These are phyloP conservation scores for Rhabditoides inermis DNA, from an alignment of 2,888 invertebrate genomes.

Conservation along the genomic window DNA sequence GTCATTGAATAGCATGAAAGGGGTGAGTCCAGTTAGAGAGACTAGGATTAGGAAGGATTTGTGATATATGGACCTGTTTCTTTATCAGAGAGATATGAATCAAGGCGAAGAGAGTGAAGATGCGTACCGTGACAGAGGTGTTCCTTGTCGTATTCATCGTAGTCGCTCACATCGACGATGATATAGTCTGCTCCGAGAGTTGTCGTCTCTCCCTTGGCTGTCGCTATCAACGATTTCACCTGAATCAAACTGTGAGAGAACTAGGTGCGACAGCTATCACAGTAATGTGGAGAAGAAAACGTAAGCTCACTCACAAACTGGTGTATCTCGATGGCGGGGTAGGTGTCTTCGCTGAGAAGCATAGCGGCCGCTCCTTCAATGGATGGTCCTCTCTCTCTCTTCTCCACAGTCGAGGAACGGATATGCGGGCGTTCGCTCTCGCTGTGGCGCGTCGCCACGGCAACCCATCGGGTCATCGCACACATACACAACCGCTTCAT, in stretches of 20 bases:
- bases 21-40: no score
- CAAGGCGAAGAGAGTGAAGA: neutral
- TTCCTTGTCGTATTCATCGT: slow-evolving; percentile 13
- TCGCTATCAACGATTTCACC: slow-evolving; percentile 1
- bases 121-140: slow-evolving; percentile 13
- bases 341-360: slow-evolving; percentile 24
- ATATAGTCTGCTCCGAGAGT: slow-evolving; percentile 12
- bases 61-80: neutral
- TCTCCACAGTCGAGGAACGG: no score
- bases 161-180: slow-evolving; percentile 21
- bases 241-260: neutral
- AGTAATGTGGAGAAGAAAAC: neutral
- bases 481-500: no score
- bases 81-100: slow-evolving; percentile 2
- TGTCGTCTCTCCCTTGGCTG: slow-evolving; percentile 10
- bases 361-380: no score
- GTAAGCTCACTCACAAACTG: slow-evolving; percentile 16
- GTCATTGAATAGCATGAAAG: neutral
- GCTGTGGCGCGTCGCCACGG: no score
- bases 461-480: no score
- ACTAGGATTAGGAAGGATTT: no score
- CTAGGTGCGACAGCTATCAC: neutral
- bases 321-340: slow-evolving; percentile 21
- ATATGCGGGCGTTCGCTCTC: no score
- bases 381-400: no score